Conservation (phyloP, 2,113 vertebrate genomes). For the Fulica atra region DNA sequence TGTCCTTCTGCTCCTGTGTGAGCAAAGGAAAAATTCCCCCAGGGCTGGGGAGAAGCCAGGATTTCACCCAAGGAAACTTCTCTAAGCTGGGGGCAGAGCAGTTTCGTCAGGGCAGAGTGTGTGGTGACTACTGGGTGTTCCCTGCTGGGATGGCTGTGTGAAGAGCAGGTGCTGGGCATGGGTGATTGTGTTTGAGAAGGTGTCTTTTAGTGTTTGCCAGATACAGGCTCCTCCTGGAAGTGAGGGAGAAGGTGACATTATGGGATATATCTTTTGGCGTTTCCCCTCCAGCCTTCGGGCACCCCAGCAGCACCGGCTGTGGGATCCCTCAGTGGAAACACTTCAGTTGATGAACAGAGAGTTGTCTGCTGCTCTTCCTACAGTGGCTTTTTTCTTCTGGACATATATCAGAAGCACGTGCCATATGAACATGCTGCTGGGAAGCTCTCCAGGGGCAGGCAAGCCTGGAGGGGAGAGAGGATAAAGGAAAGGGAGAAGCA, state of each 20-base stretch:
- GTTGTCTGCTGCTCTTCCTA: background rate
- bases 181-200: background rate
- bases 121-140: accelerated
- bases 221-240: background rate
- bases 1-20: background rate
- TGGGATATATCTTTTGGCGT: background rate
- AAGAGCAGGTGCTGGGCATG: too few species aligned
- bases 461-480: background rate
- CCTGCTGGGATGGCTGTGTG: background rate
- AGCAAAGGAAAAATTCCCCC: accelerated
- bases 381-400: background rate
- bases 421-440: background rate
- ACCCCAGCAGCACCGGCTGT: background rate
- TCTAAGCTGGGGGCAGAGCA: background rate
- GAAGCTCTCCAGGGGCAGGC: background rate
- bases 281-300: background rate
- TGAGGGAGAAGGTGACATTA: accelerated
- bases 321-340: background rate
- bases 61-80: background rate
- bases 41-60: background rate
- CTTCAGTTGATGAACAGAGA: background rate
- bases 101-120: background rate
- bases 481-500: background rate
- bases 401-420: accelerated
- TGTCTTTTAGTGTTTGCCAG: accelerated